Conservation (phyloP, 2,797 vertebrate genomes). For the Lithobates pipiens region DNA sequence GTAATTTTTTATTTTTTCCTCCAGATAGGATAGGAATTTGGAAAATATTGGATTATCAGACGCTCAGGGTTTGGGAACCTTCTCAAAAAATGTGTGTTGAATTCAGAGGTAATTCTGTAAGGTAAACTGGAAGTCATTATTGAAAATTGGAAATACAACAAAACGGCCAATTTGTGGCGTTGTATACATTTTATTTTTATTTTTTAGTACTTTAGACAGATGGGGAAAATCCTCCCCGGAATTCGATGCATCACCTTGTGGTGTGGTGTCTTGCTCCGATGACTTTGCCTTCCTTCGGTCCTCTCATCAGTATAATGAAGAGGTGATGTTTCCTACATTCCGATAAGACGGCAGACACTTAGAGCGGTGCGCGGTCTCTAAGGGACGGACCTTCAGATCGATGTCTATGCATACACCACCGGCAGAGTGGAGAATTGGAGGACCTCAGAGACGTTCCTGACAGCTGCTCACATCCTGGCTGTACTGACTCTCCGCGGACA, state of each 20-base stretch:
- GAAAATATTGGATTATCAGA: too few species aligned
- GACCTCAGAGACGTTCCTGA: constrained; percentile 2
- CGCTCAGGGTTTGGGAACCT: too few species aligned
- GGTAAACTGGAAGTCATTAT: too few species aligned
- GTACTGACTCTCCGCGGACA: constrained; percentile 1
- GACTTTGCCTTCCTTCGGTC: not conserved
- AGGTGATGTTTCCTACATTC: not conserved
- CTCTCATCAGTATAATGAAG: constrained; percentile 12
- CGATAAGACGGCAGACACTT: not conserved
- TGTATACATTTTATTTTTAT: too few species aligned
- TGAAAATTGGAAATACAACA: too few species aligned
- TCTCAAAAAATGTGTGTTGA: too few species aligned
- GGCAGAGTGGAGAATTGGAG: not conserved
- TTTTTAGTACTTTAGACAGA: too few species aligned
- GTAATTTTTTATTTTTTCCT: too few species aligned
- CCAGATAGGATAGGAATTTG: too few species aligned
- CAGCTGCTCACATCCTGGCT: constrained; percentile 32
- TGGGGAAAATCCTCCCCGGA: not conserved
- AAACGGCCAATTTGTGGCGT: too few species aligned
- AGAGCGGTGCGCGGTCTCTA: not conserved
- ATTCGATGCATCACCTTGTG: not conserved
- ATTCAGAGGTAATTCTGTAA: too few species aligned
- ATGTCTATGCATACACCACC: constrained; percentile 10
- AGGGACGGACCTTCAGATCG: not conserved
- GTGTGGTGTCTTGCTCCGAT: constrained; percentile 5